Evolutionary conservation across 2,888 invertebrate species (phyloP).

Genomic region (Stramonita haemastoma): DNA sequence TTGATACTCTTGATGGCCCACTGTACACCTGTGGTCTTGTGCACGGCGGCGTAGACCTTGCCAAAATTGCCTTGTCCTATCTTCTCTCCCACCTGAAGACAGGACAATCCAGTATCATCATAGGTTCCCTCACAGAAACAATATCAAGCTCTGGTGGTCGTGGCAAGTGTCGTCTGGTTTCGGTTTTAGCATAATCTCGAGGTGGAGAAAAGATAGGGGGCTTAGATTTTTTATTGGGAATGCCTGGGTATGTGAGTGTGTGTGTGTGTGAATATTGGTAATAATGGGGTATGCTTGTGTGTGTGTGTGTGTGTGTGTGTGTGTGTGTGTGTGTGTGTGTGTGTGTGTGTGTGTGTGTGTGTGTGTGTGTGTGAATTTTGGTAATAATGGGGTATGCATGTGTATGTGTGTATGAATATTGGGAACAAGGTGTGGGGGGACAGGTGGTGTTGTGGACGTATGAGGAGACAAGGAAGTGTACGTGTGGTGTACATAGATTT

Average conservation of each 20-base stretch:
- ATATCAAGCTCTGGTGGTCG: no score
- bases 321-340: not conserved
- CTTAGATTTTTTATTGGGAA: not conserved
- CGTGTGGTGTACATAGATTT: no score
- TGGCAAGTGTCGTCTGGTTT: no score
- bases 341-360: not conserved
- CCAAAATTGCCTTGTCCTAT: constrained; percentile 77
- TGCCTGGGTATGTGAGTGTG: not conserved
- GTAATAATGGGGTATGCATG: not conserved
- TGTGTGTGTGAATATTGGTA: not conserved
- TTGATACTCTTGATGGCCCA: constrained; percentile 77
- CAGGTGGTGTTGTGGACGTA: no score
- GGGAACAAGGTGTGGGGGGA: no score
- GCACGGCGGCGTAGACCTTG: constrained; percentile 70
- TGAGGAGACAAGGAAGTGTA: no score
- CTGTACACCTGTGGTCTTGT: constrained; percentile 62
- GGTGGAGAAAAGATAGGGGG: not conserved
- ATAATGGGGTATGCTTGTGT: not conserved
- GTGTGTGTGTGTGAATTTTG: not conserved
- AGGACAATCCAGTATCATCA: not conserved
- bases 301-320: not conserved
- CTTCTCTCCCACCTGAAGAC: constrained; percentile 60
- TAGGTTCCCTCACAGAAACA: not conserved
- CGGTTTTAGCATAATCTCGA: not conserved
- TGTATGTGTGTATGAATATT: not conserved